phyloP scores from a whole-genome alignment of 2,797 vertebrate genomes.

The Tragopan temminckii region DNA sequence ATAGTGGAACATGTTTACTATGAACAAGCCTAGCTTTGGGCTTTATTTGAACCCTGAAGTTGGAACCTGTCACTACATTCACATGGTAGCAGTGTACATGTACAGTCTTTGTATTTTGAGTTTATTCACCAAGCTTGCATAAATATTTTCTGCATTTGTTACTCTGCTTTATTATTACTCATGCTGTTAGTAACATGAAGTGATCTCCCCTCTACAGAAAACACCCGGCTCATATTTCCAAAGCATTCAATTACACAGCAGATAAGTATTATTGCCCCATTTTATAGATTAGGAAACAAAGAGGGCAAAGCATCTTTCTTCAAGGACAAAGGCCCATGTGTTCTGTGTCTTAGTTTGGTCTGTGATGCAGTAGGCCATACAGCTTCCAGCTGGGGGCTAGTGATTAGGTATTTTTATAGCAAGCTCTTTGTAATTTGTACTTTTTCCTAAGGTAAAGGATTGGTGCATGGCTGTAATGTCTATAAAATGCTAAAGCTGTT shows the following conservation, averaged over 20 bases:
- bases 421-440: slow-evolving; percentile 47
- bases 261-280: neutral
- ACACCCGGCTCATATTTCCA: neutral
- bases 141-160: slow-evolving; percentile 21
- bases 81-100: neutral
- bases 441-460: slow-evolving; percentile 57
- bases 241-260: slow-evolving; percentile 20
- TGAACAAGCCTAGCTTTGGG: neutral
- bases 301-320: slow-evolving; percentile 4
- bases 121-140: neutral
- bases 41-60: slow-evolving; percentile 31
- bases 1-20: neutral
- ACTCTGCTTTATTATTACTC: slow-evolving; percentile 3
- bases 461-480: slow-evolving; percentile 33
- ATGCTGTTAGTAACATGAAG: neutral
- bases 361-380: neutral
- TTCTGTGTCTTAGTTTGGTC: neutral
- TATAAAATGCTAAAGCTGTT: slow-evolving; percentile 67
- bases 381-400: slow-evolving; percentile 15
- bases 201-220: slow-evolving; percentile 2
- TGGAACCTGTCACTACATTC: slow-evolving; percentile 35
- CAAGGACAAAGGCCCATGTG: neutral
- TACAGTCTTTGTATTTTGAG: slow-evolving; percentile 33
- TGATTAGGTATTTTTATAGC: slow-evolving; percentile 59
- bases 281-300: slow-evolving; percentile 26